Evolutionary conservation across 2,888 invertebrate species (phyloP).

Genomic region (Dascillus cervinus): DNA sequence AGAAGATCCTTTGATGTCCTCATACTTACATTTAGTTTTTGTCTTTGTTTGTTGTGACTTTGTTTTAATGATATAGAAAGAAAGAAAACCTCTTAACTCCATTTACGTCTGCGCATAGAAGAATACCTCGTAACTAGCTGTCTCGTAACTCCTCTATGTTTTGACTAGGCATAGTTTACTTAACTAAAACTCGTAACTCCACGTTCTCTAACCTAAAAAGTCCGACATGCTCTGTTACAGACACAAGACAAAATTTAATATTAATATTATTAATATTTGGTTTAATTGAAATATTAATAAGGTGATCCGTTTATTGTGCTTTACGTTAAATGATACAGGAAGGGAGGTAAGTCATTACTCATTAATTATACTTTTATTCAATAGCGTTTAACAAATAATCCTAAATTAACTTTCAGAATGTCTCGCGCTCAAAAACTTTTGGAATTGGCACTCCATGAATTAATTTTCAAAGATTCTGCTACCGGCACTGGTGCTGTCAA

Average conservation of each 20-base stretch:
- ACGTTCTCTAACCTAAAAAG: neutral
- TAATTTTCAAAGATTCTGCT: conserved; percentile 1
- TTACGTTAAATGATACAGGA: too few species aligned
- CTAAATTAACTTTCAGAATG: conserved; percentile 1
- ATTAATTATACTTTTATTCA: conserved; percentile 1
- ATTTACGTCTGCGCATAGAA: conserved; percentile 1
- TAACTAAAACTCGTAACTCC: neutral
- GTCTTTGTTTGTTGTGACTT: too few species aligned
- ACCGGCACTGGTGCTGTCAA: neutral
- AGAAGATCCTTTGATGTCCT: too few species aligned
- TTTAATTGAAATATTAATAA: too few species aligned
- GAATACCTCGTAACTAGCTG: too few species aligned
- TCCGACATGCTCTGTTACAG: too few species aligned
- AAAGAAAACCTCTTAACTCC: conserved; percentile 3
- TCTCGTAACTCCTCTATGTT: too few species aligned
- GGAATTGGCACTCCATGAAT: conserved; percentile 1
- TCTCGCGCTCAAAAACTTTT: conserved; percentile 1
- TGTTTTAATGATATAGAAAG: conserved; percentile 1
- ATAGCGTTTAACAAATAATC: neutral
- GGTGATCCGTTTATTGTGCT: too few species aligned
- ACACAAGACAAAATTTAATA: too few species aligned
- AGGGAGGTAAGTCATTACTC: conserved; percentile 2
- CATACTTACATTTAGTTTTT: too few species aligned
- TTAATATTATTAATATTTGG: too few species aligned
- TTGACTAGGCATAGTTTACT: too few species aligned